phyloP scores from a whole-genome alignment of 2,113 vertebrate genomes.

The Dromiciops gliroides region DNA sequence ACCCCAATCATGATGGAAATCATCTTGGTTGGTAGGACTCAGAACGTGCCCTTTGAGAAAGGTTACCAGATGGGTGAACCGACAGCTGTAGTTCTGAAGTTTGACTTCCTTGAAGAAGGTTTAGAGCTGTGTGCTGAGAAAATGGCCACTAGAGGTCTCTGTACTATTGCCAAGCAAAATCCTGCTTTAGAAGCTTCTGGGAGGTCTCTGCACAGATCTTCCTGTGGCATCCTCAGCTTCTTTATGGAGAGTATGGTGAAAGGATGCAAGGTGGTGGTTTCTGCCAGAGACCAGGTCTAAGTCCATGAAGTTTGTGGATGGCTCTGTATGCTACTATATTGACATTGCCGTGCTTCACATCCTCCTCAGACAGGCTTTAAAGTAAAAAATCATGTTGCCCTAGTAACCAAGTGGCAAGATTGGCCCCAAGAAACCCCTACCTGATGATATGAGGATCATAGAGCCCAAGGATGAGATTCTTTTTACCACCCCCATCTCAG shows the following conservation, averaged over 20 bases:
- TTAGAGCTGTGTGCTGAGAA: slow-evolving; percentile 88
- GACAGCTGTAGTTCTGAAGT: slow-evolving; percentile 95
- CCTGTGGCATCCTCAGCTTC: slow-evolving; percentile 92
- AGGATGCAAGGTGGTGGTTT: slow-evolving; percentile 91
- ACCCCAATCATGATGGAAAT: slow-evolving; percentile 87
- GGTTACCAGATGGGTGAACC: slow-evolving; percentile 94
- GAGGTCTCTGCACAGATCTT: slow-evolving; percentile 90
- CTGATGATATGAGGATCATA: slow-evolving; percentile 92
- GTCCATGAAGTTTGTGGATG: slow-evolving; percentile 95
- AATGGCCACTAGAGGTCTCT: slow-evolving; percentile 87
- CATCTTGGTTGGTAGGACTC: slow-evolving; percentile 88
- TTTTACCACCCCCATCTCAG: slow-evolving; percentile 90
- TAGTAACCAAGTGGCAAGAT: slow-evolving; percentile 93
- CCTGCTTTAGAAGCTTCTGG: slow-evolving; percentile 92
- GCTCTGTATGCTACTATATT: slow-evolving; percentile 92
- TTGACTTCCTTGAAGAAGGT: slow-evolving; percentile 87
- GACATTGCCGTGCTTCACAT: slow-evolving; percentile 91
- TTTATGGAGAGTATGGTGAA: slow-evolving; percentile 94
- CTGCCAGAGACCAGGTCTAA: slow-evolving; percentile 91
- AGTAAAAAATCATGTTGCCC: slow-evolving; percentile 95
- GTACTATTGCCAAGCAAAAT: slow-evolving; percentile 91
- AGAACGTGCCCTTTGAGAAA: slow-evolving; percentile 95
- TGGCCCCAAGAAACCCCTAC: slow-evolving; percentile 93
- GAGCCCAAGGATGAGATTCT: slow-evolving; percentile 92
- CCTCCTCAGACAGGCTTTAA: slow-evolving; percentile 92